Base-by-base conservation (phyloP, 2,888 invertebrate species). In the Caenorhabditis sp. region DNA sequence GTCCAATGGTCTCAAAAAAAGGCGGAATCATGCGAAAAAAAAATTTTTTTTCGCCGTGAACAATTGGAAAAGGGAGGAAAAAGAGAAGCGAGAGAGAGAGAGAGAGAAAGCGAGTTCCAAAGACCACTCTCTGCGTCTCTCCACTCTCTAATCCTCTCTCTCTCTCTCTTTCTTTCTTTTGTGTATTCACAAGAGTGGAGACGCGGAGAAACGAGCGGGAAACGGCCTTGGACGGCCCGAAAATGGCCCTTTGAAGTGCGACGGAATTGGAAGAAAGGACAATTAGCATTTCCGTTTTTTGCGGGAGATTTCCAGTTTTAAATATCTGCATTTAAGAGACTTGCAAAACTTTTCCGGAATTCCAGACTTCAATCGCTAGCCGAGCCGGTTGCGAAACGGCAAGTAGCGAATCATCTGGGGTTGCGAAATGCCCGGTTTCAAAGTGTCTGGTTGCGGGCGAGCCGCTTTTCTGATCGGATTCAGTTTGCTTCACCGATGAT, bases 41-140 rank as follows among this genome's bases (percentile, higher is more conserved):
- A 13, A 5, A 30, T 9, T 30, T 30, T 30, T 30, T 30, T 30
- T 30, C 30, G 6, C 30, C 6, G 30, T 9, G 46, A 39, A 48
- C 30, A 9, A 35, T 35, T 35, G 32, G 17, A 65, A 52, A 32
- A 55, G 11, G 26, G 24, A 41, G 24, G 26, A 39, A 39, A 50
- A 26, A 41, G 58, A 55, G 58, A 62, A 53, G 41, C 15, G 43
- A 55, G 53, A 59, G 27, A 62, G 20, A 20, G 35, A 45, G 50
- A 63, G 24, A 62, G 43, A 72, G 65, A 55, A 17, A 59, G 22
- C 30, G 52, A 70, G 58, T 63, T 55, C 59, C 66, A 74, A 66
- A 74, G 74, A 65, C 66, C 74, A 74, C 45, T 55, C 37, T 58
- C 68, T 68, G 56, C 56, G 61, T 58, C 41, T 68, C 61, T 43